A percentile compares a stretch with the other conserved stretches of the same genome.
Evolutionary conservation across 1,140 invertebrate species (phyloP).

Genomic region (Saccostrea cuccullata): DNA sequence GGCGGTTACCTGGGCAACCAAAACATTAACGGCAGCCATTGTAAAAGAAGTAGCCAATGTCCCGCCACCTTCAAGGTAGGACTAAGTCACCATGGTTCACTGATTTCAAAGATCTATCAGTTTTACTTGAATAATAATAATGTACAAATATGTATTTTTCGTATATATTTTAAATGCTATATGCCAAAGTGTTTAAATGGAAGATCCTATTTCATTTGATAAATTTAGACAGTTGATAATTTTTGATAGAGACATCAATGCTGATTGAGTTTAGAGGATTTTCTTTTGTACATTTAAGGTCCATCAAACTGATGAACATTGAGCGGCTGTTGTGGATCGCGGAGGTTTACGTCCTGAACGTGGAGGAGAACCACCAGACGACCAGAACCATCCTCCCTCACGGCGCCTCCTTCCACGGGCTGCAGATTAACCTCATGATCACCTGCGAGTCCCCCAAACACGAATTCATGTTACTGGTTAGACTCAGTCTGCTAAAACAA

Average conservation of each 20-base stretch:
- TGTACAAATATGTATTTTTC: not conserved
- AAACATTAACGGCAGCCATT: conserved; percentile 78
- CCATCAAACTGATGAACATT: conserved; percentile 78
- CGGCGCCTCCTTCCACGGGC: conserved; percentile 80
- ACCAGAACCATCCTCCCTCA: conserved; percentile 80
- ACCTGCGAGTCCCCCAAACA: conserved; percentile 78
- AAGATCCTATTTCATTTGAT: not conserved
- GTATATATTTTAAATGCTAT: not conserved
- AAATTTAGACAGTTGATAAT: not conserved
- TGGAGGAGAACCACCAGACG: conserved; percentile 79
- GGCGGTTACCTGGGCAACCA: conserved; percentile 78
- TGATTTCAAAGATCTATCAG: not conserved
- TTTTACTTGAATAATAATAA: not conserved
- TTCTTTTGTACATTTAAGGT: conserved; percentile 62
- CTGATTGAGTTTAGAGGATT: not conserved
- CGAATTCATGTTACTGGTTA: conserved; percentile 77
- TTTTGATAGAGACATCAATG: too few relatives aligned
- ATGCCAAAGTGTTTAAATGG: not conserved
- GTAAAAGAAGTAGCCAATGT: conserved; percentile 78
- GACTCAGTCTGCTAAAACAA: conserved; percentile 48
- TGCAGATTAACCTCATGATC: conserved; percentile 78
- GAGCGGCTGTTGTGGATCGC: conserved; percentile 80
- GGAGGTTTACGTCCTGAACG: conserved; percentile 79
- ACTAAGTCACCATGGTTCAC: not conserved
- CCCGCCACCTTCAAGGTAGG: conserved; percentile 77